Percentiles rank a stretch among this genome's conserved stretches.
Conservation (phyloP, 2,113 vertebrate species). For the Syngnathus floridae region DNA sequence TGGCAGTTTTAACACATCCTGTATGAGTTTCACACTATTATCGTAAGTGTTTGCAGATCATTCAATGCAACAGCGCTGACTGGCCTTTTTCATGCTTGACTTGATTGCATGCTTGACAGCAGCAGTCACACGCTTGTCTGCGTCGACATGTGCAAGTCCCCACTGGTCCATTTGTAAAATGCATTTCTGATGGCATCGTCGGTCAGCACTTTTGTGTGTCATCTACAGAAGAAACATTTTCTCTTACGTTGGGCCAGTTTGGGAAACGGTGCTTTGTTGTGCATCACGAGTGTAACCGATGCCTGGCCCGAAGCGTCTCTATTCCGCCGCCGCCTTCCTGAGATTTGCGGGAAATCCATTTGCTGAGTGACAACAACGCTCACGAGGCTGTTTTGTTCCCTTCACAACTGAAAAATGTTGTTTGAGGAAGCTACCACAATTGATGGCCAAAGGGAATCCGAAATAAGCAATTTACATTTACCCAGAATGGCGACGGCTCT, state of each 20-base stretch:
- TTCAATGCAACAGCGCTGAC: not conserved
- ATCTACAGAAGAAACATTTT: not conserved
- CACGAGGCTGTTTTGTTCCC: slow-evolving; percentile 16
- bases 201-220: not conserved
- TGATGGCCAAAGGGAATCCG: slow-evolving; percentile 5
- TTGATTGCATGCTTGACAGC: not conserved
- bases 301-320: slow-evolving; percentile 19
- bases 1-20: not conserved
- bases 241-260: not conserved
- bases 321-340: slow-evolving; percentile 15
- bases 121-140: not conserved
- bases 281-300: slow-evolving; percentile 17
- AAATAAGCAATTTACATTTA: slow-evolving; percentile 3
- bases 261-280: not conserved
- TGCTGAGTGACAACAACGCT: slow-evolving; percentile 19
- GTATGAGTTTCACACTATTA: not conserved
- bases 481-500: not conserved
- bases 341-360: slow-evolving; percentile 23
- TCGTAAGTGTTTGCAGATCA: not conserved
- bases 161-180: not conserved
- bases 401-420: slow-evolving; percentile 19
- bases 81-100: not conserved
- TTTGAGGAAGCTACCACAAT: slow-evolving; percentile 21
- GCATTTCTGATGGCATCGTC: not conserved
- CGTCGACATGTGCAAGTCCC: not conserved